Conservation (phyloP, 2,113 vertebrate species). For the Corydoras maculifer region DNA sequence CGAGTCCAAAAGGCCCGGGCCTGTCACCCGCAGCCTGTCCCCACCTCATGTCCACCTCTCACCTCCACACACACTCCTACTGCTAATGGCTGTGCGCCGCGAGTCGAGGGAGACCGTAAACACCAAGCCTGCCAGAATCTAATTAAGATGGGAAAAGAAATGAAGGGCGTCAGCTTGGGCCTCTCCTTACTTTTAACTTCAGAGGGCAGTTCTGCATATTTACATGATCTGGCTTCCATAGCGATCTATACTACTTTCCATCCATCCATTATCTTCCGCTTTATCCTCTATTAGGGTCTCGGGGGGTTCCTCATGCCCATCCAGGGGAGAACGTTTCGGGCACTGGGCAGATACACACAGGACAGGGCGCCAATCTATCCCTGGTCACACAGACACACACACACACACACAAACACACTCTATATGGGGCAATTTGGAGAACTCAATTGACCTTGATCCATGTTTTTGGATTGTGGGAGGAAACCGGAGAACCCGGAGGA, state of each 20-base stretch:
- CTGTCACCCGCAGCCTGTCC: constrained; percentile 83
- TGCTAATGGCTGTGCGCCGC: constrained; percentile 85
- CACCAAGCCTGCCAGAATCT: constrained; percentile 51
- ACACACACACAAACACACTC: no score
- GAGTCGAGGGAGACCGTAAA: constrained; percentile 61
- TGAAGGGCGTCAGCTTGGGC: constrained; percentile 30
- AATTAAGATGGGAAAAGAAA: constrained; percentile 33
- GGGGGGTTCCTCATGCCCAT: no score
- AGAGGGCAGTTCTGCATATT: not conserved
- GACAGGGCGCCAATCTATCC: no score
- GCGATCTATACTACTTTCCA: not conserved
- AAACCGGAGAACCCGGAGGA: no score
- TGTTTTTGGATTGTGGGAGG: no score
- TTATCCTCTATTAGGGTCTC: no score
- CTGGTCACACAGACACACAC: no score
- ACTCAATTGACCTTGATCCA: no score
- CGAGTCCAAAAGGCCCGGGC: constrained; percentile 79
- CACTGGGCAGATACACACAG: no score
- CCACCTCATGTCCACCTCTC: constrained; percentile 79
- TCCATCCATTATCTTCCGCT: no score
- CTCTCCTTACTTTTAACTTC: constrained; percentile 16
- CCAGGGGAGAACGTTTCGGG: no score
- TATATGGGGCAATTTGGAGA: no score
- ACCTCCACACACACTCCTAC: constrained; percentile 77
- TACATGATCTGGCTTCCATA: constrained; percentile 2